Percentiles rank a stretch among this genome's conserved stretches.
These are phyloP conservation scores for Carcharodon carcharias DNA, from an alignment of 2,797 vertebrate genomes.

Conservation along the genomic window DNA sequence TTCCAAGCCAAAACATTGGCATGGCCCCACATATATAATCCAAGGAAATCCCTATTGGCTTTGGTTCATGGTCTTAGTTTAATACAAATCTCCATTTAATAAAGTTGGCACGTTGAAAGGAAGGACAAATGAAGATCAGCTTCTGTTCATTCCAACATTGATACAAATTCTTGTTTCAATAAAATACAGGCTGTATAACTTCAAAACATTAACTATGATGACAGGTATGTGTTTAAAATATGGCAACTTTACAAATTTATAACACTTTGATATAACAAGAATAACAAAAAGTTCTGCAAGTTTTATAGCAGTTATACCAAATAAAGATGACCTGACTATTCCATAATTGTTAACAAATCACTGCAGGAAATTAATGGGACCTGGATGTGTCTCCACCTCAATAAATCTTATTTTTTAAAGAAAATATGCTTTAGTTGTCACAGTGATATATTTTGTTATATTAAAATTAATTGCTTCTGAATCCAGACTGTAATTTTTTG, in stretches of 20 bases:
- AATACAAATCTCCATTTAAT: neutral
- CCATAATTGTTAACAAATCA: neutral
- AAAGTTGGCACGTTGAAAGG: neutral
- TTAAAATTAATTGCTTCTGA: neutral
- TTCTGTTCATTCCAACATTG: neutral
- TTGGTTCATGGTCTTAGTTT: neutral
- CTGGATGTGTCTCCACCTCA: neutral
- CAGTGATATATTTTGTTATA: neutral
- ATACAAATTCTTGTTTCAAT: neutral
- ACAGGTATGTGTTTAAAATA: neutral
- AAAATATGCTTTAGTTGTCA: neutral
- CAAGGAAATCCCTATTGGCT: neutral
- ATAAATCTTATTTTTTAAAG: slow-evolving; percentile 13
- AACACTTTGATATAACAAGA: neutral
- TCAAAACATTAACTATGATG: neutral
- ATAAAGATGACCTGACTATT: neutral
- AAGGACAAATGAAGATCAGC: neutral
- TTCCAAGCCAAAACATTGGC: neutral
- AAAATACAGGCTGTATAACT: neutral
- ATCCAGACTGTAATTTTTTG: neutral
- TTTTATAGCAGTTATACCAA: neutral
- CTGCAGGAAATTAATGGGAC: neutral
- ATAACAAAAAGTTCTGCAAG: neutral
- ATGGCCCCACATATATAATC: neutral
- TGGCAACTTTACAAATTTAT: neutral